Conservation (phyloP, 2,113 vertebrate species). For the Python bivittatus region DNA sequence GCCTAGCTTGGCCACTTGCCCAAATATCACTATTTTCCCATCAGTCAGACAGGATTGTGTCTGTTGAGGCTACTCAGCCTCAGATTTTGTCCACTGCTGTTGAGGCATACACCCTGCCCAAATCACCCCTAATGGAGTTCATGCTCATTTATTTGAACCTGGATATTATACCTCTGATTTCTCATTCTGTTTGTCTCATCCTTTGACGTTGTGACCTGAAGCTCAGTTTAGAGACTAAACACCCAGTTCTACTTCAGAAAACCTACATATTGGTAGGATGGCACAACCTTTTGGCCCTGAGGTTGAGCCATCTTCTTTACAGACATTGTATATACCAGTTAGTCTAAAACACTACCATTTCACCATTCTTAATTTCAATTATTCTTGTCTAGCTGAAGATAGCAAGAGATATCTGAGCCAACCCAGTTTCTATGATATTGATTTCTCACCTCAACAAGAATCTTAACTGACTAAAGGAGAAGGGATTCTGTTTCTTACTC, state of each 20-base stretch:
- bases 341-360: not conserved
- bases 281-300: not conserved
- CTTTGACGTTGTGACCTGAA: not conserved
- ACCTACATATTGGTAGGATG: not conserved
- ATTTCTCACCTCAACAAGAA: not conserved
- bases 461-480: not conserved
- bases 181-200: not conserved
- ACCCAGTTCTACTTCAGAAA: not conserved
- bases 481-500: not conserved
- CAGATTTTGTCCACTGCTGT: no score
- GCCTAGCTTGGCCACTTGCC: no score
- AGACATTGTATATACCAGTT: not conserved
- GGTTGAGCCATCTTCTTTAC: not conserved
- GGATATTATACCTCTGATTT: not conserved
- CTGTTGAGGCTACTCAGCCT: no score
- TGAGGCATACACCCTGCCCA: no score
- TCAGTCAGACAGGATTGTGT: no score
- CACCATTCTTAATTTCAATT: not conserved
- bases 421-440: not conserved
- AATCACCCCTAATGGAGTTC: no score
- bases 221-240: not conserved
- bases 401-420: not conserved
- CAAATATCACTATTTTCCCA: no score
- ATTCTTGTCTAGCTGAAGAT: not conserved
- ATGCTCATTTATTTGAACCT: no score